Percentiles rank a stretch among this genome's conserved stretches.
phyloP scores from a whole-genome alignment of 2,888 invertebrate species.

The Nasonia oneida region DNA sequence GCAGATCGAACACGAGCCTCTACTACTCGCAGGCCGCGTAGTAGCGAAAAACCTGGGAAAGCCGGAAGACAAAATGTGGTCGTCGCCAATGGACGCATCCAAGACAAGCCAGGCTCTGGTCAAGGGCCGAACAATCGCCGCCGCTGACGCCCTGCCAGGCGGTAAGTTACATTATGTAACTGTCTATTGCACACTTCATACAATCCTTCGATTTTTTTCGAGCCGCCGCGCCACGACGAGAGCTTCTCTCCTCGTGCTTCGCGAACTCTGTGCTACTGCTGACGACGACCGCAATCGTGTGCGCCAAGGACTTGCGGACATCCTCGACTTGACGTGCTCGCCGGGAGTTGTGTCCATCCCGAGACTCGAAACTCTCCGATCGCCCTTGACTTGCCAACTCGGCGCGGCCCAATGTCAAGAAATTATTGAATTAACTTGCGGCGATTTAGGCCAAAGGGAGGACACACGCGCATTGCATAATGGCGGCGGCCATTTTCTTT shows the following conservation, averaged over 20 bases:
- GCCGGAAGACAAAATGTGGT: slow-evolving; percentile 76
- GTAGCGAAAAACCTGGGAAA: slow-evolving; percentile 60
- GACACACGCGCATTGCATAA: slow-evolving; percentile 72
- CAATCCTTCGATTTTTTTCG: background rate
- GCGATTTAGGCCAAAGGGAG: slow-evolving; percentile 3
- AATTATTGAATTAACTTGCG: background rate
- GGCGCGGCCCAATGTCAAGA: background rate
- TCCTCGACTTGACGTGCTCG: no score
- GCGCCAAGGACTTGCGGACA: slow-evolving; percentile 28
- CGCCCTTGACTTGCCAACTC: background rate
- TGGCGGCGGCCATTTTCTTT: slow-evolving; percentile 76
- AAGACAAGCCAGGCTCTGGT: slow-evolving; percentile 77
- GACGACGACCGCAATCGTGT: background rate
- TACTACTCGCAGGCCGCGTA: slow-evolving; percentile 61
- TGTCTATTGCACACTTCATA: background rate
- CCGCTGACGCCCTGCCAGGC: slow-evolving; percentile 75
- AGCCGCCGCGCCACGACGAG: background rate
- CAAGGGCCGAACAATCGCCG: slow-evolving; percentile 76
- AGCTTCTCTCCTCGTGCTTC: slow-evolving; percentile 1
- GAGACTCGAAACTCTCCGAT: background rate
- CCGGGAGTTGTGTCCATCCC: no score
- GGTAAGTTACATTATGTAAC: slow-evolving; percentile 71
- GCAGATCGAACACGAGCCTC: slow-evolving; percentile 62
- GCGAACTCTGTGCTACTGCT: background rate
- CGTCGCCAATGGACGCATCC: slow-evolving; percentile 78